Base-by-base conservation (phyloP, 2,113 vertebrate genomes). In the Nansenia antarctica region DNA sequence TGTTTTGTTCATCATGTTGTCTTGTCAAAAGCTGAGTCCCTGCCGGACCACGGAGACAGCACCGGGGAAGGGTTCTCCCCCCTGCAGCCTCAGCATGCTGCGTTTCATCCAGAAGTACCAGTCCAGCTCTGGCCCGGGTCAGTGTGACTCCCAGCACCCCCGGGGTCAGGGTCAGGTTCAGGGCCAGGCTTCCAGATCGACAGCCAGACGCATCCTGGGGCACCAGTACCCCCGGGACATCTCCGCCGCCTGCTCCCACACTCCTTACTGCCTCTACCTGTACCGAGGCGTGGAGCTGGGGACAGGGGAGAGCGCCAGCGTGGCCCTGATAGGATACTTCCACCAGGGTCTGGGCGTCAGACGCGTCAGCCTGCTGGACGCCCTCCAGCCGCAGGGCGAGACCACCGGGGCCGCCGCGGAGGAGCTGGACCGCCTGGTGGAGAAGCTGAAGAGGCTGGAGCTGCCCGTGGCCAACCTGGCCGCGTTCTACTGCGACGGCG, bases 231-330 rank as follows among this genome's bases (percentile, higher is more conserved):
- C 11, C 0, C 4, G 20, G 5, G 84, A 91, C 30, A 34, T 88
- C 1, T 1, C 65, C 12, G 20, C 58, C 9, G 27, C 58, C 2
- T 86, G 87, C 32, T 60, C 3, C 0, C 9, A 69, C 9, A 65
- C 42, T 0, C 90, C 90, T 0, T 93, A 85, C 68, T 88, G 86
- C 55, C 76, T 92, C 39, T 92, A 91, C 70, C 47, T 92, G 45
- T 89, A 85, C 24, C 67, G 71, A 1, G 79, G 67, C 1, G 73
- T 86, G 0, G 77, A 86, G 24, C 57, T 90, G 68, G 79, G 47
- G 0, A 62, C 18, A 18, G 69, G 34, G 1, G 34, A 71, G 30
- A 80, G 39, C 5, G 52, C 64, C 0, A 82, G 66, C 2, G 63
- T 89, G 0, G 4, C 90, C n/a, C 66, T 92, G 42, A 26, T 91